phyloP scores from a whole-genome alignment of 2,888 invertebrate genomes.

The Phalangium opilio region DNA sequence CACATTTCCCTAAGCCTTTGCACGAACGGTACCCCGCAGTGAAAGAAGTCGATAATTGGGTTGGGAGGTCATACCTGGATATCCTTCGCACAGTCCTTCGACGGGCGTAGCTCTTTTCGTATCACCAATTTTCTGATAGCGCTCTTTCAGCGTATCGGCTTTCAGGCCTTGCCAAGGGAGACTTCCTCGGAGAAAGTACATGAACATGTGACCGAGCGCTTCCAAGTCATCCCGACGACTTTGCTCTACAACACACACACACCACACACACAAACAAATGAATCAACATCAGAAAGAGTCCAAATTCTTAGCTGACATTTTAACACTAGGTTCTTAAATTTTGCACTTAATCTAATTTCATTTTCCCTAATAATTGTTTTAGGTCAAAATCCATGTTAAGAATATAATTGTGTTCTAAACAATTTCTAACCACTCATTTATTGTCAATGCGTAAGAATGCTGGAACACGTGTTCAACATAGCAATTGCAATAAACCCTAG shows the following conservation, averaged over 20 bases:
- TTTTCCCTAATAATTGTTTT: too few relatives aligned
- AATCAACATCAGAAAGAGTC: background rate
- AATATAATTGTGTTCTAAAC: too few relatives aligned
- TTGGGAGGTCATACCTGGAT: constrained; percentile 38
- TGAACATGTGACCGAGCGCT: constrained; percentile 99
- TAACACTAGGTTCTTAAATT: too few relatives aligned
- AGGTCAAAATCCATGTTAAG: too few relatives aligned
- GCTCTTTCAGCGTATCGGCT: constrained; percentile 95
- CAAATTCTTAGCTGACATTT: background rate
- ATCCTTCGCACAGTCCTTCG: constrained; percentile 61
- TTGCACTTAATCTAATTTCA: too few relatives aligned
- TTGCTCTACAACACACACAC: constrained; percentile 57
- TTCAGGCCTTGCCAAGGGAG: constrained; percentile 96
- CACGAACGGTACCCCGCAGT: too few relatives aligned
- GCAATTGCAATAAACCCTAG: too few relatives aligned
- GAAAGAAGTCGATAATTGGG: too few relatives aligned
- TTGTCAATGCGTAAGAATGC: too few relatives aligned
- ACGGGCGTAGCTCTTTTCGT: constrained; percentile 98
- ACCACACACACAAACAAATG: constrained; percentile 1
- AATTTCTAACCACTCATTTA: too few relatives aligned
- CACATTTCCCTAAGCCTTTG: background rate
- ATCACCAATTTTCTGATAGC: constrained; percentile 99
- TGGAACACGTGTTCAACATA: too few relatives aligned
- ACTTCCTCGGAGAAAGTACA: constrained; percentile 99
- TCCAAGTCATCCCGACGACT: constrained; percentile 98